Percentiles rank a stretch among this genome's conserved stretches.
These are phyloP conservation scores for Eumerus sabulonum DNA, from an alignment of 2,888 invertebrate genomes.

Conservation along the genomic window DNA sequence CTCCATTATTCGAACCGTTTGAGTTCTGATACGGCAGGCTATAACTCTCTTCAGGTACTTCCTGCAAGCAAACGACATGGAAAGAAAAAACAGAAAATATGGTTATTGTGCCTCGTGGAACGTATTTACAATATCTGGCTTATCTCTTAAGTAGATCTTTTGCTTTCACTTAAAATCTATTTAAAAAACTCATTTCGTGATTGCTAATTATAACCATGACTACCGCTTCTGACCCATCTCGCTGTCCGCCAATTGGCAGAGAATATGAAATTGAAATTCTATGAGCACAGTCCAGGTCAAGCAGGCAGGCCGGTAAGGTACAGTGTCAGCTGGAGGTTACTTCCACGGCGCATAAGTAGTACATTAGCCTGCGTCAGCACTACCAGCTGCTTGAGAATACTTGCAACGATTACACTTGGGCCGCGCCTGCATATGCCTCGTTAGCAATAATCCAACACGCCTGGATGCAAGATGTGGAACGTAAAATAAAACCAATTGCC, in stretches of 20 bases:
- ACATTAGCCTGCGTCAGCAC: neutral
- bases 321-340: constrained; percentile 50
- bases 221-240: constrained; percentile 13
- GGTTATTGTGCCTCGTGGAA: neutral
- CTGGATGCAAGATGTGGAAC: neutral
- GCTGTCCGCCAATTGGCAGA: too few relatives aligned
- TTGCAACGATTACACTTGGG: constrained; percentile 37
- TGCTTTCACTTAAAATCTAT: constrained; percentile 39
- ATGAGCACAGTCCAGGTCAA: constrained; percentile 20
- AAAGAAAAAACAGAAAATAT: constrained; percentile 29
- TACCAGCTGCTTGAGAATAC: constrained; percentile 12
- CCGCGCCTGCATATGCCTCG: constrained; percentile 6
- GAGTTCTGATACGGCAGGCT: constrained; percentile 71
- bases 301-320: constrained; percentile 25
- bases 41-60: constrained; percentile 73
- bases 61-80: constrained; percentile 69
- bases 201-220: constrained; percentile 35
- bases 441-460: constrained; percentile 13
- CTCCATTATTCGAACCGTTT: constrained; percentile 70
- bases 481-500: neutral
- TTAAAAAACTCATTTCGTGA: constrained; percentile 36
- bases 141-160: constrained; percentile 11
- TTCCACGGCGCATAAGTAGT: too few relatives aligned
- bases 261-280: too few relatives aligned
- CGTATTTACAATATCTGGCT: neutral